phyloP scores from a whole-genome alignment of 2,797 vertebrate species.

The Myotis findleyi region DNA sequence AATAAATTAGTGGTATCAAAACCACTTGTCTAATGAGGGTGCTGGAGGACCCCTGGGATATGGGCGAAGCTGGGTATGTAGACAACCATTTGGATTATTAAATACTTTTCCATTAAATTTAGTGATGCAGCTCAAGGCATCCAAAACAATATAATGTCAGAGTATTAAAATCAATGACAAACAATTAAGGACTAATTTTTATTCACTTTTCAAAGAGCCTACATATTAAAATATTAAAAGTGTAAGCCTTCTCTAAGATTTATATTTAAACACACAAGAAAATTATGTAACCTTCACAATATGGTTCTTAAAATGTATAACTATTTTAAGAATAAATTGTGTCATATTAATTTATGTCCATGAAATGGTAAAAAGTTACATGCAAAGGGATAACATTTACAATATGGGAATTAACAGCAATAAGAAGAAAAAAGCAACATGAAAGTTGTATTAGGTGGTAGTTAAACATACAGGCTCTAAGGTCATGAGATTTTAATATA shows the following conservation, averaged over 20 bases:
- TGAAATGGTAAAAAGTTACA: neutral
- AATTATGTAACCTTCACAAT: neutral
- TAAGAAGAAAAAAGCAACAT: neutral
- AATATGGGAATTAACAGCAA: neutral
- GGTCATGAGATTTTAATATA: neutral
- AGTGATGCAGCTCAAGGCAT: slow-evolving; percentile 22
- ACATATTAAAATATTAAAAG: slow-evolving; percentile 46
- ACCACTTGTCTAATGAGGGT: slow-evolving; percentile 41
- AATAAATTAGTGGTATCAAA: slow-evolving; percentile 35
- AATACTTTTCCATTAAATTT: slow-evolving; percentile 53
- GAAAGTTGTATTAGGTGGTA: neutral
- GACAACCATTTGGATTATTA: slow-evolving; percentile 36
- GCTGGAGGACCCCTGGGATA: neutral
- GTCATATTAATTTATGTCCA: neutral
- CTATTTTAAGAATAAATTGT: neutral
- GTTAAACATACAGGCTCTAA: slow-evolving; percentile 14
- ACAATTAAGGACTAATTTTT: slow-evolving; percentile 40
- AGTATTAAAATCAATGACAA: slow-evolving; percentile 40
- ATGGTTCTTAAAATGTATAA: neutral
- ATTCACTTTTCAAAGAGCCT: slow-evolving; percentile 23
- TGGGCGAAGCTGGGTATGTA: neutral
- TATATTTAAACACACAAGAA: neutral
- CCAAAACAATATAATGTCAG: slow-evolving; percentile 21
- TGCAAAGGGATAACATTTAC: neutral
- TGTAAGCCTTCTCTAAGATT: neutral